Evolutionary conservation across 1,140 invertebrate species (phyloP).

Genomic region (Teleopsis dalmanni): DNA sequence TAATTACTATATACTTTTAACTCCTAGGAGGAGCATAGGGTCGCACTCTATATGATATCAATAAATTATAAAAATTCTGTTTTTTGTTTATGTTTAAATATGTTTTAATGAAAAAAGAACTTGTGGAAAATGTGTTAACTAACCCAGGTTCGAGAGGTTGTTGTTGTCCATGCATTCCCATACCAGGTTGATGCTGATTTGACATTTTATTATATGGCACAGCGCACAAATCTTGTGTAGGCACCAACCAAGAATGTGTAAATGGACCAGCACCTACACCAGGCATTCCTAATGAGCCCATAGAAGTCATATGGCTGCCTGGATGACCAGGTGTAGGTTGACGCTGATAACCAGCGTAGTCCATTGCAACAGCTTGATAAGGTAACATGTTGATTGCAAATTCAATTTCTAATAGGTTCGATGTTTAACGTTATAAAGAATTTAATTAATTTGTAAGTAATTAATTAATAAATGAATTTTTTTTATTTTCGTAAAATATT

Average conservation of each 20-base stretch:
- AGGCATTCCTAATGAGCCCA: slow-evolving; percentile 52
- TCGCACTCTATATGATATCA: too few relatives aligned
- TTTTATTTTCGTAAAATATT: not conserved
- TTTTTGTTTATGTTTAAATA: too few relatives aligned
- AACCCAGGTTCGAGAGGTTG: slow-evolving; percentile 85
- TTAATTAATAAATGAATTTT: too few relatives aligned
- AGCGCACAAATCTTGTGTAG: slow-evolving; percentile 76
- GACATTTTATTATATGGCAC: slow-evolving; percentile 66
- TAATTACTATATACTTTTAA: too few relatives aligned
- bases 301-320: slow-evolving; percentile 46
- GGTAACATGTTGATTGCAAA: slow-evolving; percentile 65
- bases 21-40: too few relatives aligned
- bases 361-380: slow-evolving; percentile 80
- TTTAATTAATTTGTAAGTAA: too few relatives aligned
- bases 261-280: slow-evolving; percentile 59
- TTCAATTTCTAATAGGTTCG: too few relatives aligned
- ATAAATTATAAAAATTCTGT: too few relatives aligned
- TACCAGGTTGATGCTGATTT: slow-evolving; percentile 46
- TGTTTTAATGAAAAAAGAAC: slow-evolving; percentile 1
- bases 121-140: slow-evolving; percentile 48
- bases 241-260: slow-evolving; percentile 88
- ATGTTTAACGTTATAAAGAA: too few relatives aligned
- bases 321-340: slow-evolving; percentile 57
- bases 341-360: slow-evolving; percentile 75
- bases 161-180: slow-evolving; percentile 46